These are phyloP conservation scores for Gambusia yucatana DNA, from an alignment of 2,797 vertebrate genomes.

Conservation along the genomic window DNA sequence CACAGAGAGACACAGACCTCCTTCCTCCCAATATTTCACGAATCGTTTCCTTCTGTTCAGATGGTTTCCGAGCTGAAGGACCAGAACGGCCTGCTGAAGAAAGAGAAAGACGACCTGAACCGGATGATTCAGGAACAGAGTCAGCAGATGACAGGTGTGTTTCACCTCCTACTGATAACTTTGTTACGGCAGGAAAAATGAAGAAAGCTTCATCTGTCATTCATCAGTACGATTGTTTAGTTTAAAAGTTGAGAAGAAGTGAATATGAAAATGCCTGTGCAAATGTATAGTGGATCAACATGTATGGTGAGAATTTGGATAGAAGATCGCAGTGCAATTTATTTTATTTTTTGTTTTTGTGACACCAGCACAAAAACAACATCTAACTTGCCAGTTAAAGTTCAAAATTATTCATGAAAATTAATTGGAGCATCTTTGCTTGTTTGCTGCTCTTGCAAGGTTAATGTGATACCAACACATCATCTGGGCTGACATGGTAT, in stretches of 20 bases:
- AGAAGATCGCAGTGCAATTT: too few relatives aligned
- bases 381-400: too few relatives aligned
- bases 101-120: slow-evolving; percentile 93
- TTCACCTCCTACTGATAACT: neutral
- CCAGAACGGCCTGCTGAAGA: slow-evolving; percentile 91
- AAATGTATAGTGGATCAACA: too few relatives aligned
- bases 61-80: slow-evolving; percentile 92
- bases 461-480: too few relatives aligned
- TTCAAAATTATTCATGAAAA: too few relatives aligned
- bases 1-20: neutral
- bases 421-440: too few relatives aligned
- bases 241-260: neutral
- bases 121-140: slow-evolving; percentile 91
- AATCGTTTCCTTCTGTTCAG: slow-evolving; percentile 66
- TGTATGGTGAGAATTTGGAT: too few relatives aligned
- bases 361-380: too few relatives aligned
- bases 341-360: too few relatives aligned
- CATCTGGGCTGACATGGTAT: too few relatives aligned
- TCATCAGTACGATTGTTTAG: neutral
- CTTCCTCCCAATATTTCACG: neutral
- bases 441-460: too few relatives aligned
- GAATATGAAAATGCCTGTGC: too few relatives aligned
- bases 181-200: neutral
- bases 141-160: slow-evolving; percentile 92
- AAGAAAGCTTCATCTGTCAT: neutral